Evolutionary conservation across 2,888 invertebrate genomes (phyloP), one percentile per base, ranked within the genome.

Genomic region (Lasioglossum lativentre): DNA sequence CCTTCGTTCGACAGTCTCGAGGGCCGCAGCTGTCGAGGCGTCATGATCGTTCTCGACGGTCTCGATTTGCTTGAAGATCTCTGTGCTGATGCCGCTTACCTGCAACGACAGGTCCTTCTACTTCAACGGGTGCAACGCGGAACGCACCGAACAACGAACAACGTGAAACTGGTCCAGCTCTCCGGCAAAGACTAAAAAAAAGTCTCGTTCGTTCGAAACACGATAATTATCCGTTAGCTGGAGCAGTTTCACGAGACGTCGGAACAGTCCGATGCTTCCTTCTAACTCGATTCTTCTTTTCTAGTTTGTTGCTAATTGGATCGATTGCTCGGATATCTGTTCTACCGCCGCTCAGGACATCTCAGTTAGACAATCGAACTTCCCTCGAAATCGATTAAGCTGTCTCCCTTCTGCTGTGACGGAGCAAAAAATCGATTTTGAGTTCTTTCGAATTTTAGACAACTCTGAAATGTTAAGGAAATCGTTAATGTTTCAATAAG

Each of bases 11-110:
- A 98, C 98, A 94, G 98, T 97, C 96, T 98, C 98, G 96, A 98
- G 96, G 91, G 98, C 98, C 92, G 98, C 98, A 89, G 98, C 98
- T 91, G 98, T 98, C 93, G 98, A 98, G 91, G 98, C 97, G 95
- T 98, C 98, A 96, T 98, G 98, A 96, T 99, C 98, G 96, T 99
- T 98, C 96, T 99, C 99, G 92, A 99, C 98, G 94, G 98, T 98
- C 96, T 99, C 98, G 97, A 99, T 98, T 97, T 99, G 98, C 94
- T 98, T 97, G 96, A 99, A 99, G 96, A 99, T 98, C 96, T 99
- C 99, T 95, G 98, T 98, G 95, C 98, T 98, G 94, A 99, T 99
- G 94, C 99, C 99, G 95, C 98, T 98, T 95, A 99, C 98, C 98
- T 98, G 96, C 77, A 95, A 95, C 90, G 92, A 89, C 90, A 91